These are phyloP conservation scores for Caenorhabditis plicata DNA, from an alignment of 2,888 invertebrate species.

Conservation along the genomic window DNA sequence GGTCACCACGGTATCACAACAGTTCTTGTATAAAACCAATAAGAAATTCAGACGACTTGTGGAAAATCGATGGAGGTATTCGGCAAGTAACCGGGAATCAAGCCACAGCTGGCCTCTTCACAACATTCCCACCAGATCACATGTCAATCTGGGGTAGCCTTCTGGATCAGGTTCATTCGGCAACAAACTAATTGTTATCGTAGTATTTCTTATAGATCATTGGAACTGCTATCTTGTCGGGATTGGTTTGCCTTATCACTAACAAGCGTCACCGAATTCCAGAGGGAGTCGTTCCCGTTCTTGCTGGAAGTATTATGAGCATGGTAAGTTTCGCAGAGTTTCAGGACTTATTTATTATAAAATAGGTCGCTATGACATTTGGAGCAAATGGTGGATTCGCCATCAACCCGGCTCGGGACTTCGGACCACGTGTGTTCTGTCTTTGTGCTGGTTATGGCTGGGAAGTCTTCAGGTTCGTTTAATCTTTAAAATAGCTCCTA, in stretches of 20 bases:
- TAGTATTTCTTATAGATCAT: slow-evolving; percentile 50
- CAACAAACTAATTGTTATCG: not conserved
- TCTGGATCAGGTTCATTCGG: slow-evolving; percentile 69
- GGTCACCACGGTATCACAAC: slow-evolving; percentile 57
- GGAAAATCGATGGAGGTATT: slow-evolving; percentile 66
- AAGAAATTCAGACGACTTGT: slow-evolving; percentile 60
- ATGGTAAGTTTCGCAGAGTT: slow-evolving; percentile 35
- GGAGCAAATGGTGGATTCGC: slow-evolving; percentile 72
- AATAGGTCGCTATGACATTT: slow-evolving; percentile 66
- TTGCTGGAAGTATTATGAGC: slow-evolving; percentile 60
- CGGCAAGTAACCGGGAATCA: slow-evolving; percentile 64
- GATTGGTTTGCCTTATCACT: slow-evolving; percentile 56
- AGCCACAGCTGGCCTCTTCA: slow-evolving; percentile 70
- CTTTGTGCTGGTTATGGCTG: slow-evolving; percentile 61
- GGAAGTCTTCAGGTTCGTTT: slow-evolving; percentile 55
- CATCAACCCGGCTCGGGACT: slow-evolving; percentile 71
- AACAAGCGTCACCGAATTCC: slow-evolving; percentile 62
- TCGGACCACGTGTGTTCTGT: slow-evolving; percentile 61
- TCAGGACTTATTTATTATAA: not conserved
- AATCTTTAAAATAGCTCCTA: too few species aligned
- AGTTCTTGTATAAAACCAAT: not conserved
- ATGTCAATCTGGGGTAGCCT: slow-evolving; percentile 67
- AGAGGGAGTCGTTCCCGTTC: slow-evolving; percentile 50
- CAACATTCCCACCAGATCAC: slow-evolving; percentile 69
- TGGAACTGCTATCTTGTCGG: slow-evolving; percentile 63